Evolutionary conservation across 2,113 vertebrate genomes (phyloP).

Genomic region (Pluvialis apricaria): DNA sequence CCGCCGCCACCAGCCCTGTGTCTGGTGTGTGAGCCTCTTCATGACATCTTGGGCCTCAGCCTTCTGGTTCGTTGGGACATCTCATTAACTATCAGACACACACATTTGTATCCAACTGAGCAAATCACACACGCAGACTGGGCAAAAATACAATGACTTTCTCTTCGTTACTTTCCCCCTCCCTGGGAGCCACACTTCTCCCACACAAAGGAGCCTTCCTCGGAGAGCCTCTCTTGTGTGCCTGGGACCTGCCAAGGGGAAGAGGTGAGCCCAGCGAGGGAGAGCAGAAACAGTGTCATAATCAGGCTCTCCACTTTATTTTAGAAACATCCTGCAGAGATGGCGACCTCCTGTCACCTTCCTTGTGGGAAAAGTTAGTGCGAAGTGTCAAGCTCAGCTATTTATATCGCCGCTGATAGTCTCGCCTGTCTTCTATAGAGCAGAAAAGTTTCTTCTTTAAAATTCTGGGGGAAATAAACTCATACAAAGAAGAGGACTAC

Average conservation of each 20-base stretch:
- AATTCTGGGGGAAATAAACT: neutral
- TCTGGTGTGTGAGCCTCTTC: neutral
- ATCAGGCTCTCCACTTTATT: slow-evolving; percentile 46
- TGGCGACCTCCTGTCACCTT: slow-evolving; percentile 56
- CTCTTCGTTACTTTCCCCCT: rapidly evolving
- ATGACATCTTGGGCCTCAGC: neutral
- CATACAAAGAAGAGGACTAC: neutral
- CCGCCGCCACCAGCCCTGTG: rapidly evolving
- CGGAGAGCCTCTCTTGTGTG: rapidly evolving
- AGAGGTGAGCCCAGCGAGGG: neutral
- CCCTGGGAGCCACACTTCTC: neutral
- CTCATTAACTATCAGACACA: neutral
- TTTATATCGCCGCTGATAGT: slow-evolving; percentile 58
- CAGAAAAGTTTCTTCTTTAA: neutral
- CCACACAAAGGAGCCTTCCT: neutral
- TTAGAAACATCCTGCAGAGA: slow-evolving; percentile 37
- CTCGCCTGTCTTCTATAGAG: neutral
- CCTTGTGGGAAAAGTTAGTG: slow-evolving; percentile 56
- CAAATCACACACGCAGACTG: neutral
- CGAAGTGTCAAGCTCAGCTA: slow-evolving; percentile 54
- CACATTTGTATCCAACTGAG: neutral
- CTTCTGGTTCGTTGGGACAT: neutral
- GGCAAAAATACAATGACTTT: neutral
- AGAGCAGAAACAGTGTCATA: neutral
- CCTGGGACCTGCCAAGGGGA: neutral